Percentiles rank a stretch among this genome's conserved stretches.
Evolutionary conservation across 2,113 vertebrate genomes (phyloP).

Genomic region (Cairina moschata): DNA sequence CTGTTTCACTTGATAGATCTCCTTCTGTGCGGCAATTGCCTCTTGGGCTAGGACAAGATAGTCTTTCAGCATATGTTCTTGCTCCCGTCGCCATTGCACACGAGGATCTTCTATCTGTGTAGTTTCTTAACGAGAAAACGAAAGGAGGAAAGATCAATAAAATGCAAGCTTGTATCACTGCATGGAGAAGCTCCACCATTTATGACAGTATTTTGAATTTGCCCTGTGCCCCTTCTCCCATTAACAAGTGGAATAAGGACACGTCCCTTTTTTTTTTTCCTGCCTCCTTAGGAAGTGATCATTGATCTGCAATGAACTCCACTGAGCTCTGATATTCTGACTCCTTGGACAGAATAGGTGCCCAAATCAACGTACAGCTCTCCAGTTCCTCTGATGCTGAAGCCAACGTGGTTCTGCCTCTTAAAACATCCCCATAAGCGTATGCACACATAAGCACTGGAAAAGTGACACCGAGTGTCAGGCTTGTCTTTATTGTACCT

Average conservation of each 20-base stretch:
- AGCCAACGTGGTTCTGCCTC: background rate
- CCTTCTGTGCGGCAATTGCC: constrained; percentile 92
- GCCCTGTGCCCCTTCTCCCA: background rate
- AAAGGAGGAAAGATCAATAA: background rate
- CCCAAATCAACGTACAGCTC: background rate
- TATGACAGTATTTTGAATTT: background rate
- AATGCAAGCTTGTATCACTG: background rate
- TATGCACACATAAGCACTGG: background rate
- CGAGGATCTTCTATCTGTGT: constrained; percentile 98
- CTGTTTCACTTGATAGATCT: constrained; percentile 98
- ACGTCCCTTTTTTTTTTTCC: background rate
- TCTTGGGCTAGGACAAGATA: constrained; percentile 94
- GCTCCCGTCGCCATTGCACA: constrained; percentile 93
- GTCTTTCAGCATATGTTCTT: constrained; percentile 96
- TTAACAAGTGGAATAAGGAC: background rate
- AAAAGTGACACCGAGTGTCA: background rate
- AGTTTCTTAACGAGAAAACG: constrained; percentile 76
- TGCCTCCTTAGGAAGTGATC: background rate
- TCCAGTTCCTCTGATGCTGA: background rate
- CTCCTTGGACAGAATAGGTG: background rate
- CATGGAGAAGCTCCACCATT: background rate
- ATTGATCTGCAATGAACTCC: background rate
- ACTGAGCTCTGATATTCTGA: background rate
- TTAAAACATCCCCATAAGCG: background rate
- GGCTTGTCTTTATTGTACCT: constrained; percentile 5